A percentile compares a stretch with the other conserved stretches of the same genome.
Conservation (phyloP, 2,888 invertebrate genomes). For the Nomada fucata region DNA sequence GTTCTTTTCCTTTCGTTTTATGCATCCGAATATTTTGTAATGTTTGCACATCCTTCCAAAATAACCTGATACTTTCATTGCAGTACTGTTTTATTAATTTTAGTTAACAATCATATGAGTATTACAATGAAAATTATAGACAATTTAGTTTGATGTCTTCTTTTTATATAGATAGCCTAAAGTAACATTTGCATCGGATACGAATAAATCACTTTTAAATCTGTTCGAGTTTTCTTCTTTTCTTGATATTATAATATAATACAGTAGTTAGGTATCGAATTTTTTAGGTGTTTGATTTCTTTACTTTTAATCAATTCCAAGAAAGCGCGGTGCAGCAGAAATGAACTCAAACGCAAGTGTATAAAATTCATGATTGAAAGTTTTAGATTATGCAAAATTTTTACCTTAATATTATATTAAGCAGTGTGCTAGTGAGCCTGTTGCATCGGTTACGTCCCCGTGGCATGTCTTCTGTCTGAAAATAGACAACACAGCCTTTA, state of each 20-base stretch:
- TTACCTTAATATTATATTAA: constrained; percentile 83
- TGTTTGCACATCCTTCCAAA: constrained; percentile 38
- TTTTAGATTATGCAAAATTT: constrained; percentile 82
- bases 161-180: constrained; percentile 67
- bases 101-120: constrained; percentile 78
- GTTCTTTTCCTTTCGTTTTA: constrained; percentile 10
- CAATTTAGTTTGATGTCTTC: constrained; percentile 65
- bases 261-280: constrained; percentile 36
- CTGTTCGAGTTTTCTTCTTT: constrained; percentile 22
- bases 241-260: constrained; percentile 41
- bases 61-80: constrained; percentile 53
- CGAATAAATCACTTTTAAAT: constrained; percentile 60
- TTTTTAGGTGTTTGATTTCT: constrained; percentile 15
- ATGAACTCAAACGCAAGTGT: constrained; percentile 55
- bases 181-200: constrained; percentile 74
- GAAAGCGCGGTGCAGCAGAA: constrained; percentile 26
- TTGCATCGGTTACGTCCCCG: constrained; percentile 65
- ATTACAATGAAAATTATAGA: constrained; percentile 78
- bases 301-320: constrained; percentile 37
- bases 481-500: constrained; percentile 78
- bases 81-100: constrained; percentile 73
- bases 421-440: constrained; percentile 74
- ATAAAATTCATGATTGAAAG: constrained; percentile 66
- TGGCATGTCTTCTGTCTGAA: constrained; percentile 77
- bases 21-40: constrained; percentile 31